Conservation (phyloP, 2,888 invertebrate genomes). For the Drosophila neotestacea region DNA sequence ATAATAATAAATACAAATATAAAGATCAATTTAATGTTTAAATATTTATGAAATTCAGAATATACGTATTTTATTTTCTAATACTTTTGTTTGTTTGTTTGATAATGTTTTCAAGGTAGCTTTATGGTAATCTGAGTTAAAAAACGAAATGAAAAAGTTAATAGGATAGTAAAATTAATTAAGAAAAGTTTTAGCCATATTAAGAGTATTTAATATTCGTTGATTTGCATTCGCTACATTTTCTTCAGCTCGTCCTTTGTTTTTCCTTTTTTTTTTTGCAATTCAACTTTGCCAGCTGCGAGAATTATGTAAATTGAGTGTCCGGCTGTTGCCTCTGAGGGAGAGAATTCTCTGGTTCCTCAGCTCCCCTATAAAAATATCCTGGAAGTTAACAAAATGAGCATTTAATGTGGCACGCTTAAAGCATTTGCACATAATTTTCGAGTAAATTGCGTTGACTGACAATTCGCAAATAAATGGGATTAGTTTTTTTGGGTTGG, state of each 20-base stretch:
- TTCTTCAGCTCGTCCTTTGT: neutral
- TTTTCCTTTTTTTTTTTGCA: neutral
- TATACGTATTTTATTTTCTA: too few relatives aligned
- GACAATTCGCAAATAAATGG: constrained; percentile 49
- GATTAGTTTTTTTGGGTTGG: constrained; percentile 20
- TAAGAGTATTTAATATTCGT: constrained; percentile 18
- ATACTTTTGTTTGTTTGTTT: too few relatives aligned
- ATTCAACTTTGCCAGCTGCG: constrained; percentile 42
- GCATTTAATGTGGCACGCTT: constrained; percentile 67
- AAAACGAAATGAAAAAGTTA: too few relatives aligned
- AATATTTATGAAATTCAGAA: too few relatives aligned
- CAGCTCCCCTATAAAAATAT: too few relatives aligned
- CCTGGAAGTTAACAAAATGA: constrained; percentile 33
- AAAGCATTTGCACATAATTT: constrained; percentile 52
- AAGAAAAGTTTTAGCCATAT: too few relatives aligned
- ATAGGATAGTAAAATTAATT: too few relatives aligned
- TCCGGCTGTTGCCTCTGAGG: constrained; percentile 39
- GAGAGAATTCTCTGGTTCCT: constrained; percentile 6
- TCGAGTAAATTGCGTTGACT: constrained; percentile 38
- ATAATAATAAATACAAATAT: too few relatives aligned
- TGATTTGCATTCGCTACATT: neutral
- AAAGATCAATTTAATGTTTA: too few relatives aligned
- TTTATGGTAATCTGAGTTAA: too few relatives aligned
- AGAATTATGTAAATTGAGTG: constrained; percentile 52
- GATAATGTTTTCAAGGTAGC: too few relatives aligned